Evolutionary conservation across 2,888 invertebrate genomes (phyloP), one percentile per base, ranked within the genome.

Genomic region (Cryptosula pallasiana): DNA sequence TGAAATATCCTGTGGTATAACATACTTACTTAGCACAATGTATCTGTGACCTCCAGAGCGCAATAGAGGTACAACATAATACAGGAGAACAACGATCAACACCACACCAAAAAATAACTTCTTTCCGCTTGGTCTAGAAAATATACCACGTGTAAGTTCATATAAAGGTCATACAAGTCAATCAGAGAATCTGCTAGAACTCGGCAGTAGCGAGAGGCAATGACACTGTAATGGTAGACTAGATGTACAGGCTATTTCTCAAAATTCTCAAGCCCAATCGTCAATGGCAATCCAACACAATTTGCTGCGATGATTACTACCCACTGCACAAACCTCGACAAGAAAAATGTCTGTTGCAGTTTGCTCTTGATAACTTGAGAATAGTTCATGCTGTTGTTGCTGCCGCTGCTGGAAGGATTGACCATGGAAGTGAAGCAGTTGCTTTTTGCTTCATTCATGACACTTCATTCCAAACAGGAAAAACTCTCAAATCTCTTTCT

Each of bases 121-220:
- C 32, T 27, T 63, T 63, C 63, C 63, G n/a, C 32, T 63, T 13
- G 63, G 63, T n/a, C 63, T 63, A 32, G 29, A 63, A 63, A 5
- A 55, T n/a, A n/a, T n/a, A n/a, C n/a, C n/a, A n/a, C n/a, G n/a
- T n/a, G n/a, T n/a, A n/a, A n/a, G n/a, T n/a, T n/a, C n/a, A n/a
- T n/a, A n/a, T n/a, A n/a, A n/a, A n/a, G n/a, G n/a, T n/a, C n/a
- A n/a, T n/a, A n/a, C n/a, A n/a, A n/a, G n/a, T n/a, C n/a, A n/a
- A n/a, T n/a, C n/a, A n/a, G n/a, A n/a, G n/a, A n/a, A n/a, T n/a
- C n/a, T n/a, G n/a, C n/a, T n/a, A n/a, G n/a, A n/a, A n/a, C n/a
- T n/a, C n/a, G n/a, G n/a, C n/a, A n/a, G n/a, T n/a, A n/a, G n/a
- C n/a, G n/a, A n/a, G n/a, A n/a, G n/a, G n/a, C n/a, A n/a, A n/a